Evolutionary conservation across 2,888 invertebrate species (phyloP).

Genomic region (Philaethria dido): DNA sequence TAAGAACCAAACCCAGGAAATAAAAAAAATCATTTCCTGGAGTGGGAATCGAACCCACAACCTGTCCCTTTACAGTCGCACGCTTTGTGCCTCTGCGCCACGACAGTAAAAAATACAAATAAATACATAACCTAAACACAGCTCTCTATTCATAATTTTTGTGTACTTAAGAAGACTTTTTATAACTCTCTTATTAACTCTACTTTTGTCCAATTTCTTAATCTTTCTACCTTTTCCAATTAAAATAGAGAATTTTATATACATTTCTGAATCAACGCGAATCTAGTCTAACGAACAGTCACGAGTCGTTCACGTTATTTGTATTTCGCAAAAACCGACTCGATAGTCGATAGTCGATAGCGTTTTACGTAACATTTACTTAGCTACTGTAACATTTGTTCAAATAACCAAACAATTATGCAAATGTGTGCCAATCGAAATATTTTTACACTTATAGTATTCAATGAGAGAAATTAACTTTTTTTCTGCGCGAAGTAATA

Average conservation of each 20-base stretch:
- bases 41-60: too few relatives aligned
- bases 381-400: constrained; percentile 38
- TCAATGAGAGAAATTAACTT: not conserved
- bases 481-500: too few relatives aligned
- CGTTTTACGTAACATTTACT: constrained; percentile 37
- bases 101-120: too few relatives aligned
- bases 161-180: too few relatives aligned
- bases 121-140: too few relatives aligned
- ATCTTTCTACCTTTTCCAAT: not conserved
- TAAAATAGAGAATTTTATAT: not conserved
- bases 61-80: too few relatives aligned
- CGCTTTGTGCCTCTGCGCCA: too few relatives aligned
- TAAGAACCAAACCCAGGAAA: too few relatives aligned
- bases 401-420: constrained; percentile 25
- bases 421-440: constrained; percentile 18
- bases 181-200: too few relatives aligned
- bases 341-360: constrained; percentile 37
- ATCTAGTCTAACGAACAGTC: constrained; percentile 11
- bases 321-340: constrained; percentile 41
- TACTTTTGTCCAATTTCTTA: too few relatives aligned
- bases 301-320: constrained; percentile 21
- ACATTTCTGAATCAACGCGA: not conserved
- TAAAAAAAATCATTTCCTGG: too few relatives aligned
- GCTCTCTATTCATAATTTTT: too few relatives aligned
- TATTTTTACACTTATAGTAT: not conserved